A percentile compares a stretch with the other conserved stretches of the same genome.
Evolutionary conservation across 2,113 vertebrate species (phyloP).

Genomic region (Elgaria multicarinata): DNA sequence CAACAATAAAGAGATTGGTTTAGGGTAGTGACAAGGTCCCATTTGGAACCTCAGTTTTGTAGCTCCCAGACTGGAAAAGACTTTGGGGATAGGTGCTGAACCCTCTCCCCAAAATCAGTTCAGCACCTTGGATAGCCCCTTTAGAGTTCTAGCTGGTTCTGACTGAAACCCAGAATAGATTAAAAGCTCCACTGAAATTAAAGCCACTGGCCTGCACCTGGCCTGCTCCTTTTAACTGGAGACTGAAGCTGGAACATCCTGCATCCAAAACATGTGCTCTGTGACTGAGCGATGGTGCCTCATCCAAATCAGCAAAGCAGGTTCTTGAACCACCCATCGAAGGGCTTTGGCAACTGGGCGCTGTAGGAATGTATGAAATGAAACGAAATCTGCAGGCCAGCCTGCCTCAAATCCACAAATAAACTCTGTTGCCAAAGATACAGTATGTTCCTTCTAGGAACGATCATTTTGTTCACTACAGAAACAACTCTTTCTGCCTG

Average conservation of each 20-base stretch:
- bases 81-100: no score
- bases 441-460: background rate
- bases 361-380: no score
- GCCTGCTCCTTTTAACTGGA: background rate
- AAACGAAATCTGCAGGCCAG: background rate
- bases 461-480: background rate
- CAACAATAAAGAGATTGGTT: background rate
- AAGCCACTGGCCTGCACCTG: no score
- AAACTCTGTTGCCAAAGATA: background rate
- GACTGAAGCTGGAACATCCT: background rate
- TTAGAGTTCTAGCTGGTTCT: no score
- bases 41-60: background rate
- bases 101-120: no score
- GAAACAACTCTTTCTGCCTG: background rate
- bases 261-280: background rate
- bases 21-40: background rate
- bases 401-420: background rate
- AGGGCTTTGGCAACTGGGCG: no score
- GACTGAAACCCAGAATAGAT: no score
- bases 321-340: background rate
- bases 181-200: no score
- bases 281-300: background rate
- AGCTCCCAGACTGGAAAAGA: background rate
- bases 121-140: no score
- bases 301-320: background rate